phyloP scores from a whole-genome alignment of 2,888 invertebrate species.

The Oeneis ivallda region DNA sequence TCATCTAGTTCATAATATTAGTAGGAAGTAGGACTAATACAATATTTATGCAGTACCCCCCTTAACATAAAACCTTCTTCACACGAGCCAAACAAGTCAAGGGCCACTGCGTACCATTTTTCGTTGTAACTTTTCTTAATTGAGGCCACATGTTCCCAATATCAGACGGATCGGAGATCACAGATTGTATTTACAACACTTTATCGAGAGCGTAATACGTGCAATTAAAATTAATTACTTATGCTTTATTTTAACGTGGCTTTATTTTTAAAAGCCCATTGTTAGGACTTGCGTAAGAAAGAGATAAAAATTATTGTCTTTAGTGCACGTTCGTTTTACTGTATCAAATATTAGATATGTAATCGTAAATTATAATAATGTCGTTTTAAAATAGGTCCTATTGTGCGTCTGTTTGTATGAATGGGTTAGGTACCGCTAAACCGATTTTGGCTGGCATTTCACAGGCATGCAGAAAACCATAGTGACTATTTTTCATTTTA shows the following conservation, averaged over 20 bases:
- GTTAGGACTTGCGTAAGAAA: no score
- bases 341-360: no score
- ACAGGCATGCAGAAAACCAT: no score
- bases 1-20: no score
- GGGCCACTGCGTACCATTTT: conserved; percentile 52
- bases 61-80: conserved; percentile 60
- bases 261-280: conserved; percentile 4
- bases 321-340: no score
- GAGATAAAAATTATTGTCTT: no score
- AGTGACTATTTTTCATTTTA: no score
- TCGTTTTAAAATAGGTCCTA: no score
- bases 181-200: conserved; percentile 18
- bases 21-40: conserved; percentile 14
- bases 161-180: conserved; percentile 55
- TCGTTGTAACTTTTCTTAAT: conserved; percentile 63
- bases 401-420: no score
- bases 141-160: conserved; percentile 68
- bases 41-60: conserved; percentile 32
- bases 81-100: conserved; percentile 54
- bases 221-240: conserved; percentile 21
- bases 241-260: conserved; percentile 3
- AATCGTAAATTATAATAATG: no score
- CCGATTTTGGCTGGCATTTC: no score
- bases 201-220: conserved; percentile 16
- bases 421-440: no score